A percentile compares a stretch with the other conserved stretches of the same genome.
Conservation (phyloP, 35 echinoderm and acorn worm genomes). For the Apostichopus californicus region DNA sequence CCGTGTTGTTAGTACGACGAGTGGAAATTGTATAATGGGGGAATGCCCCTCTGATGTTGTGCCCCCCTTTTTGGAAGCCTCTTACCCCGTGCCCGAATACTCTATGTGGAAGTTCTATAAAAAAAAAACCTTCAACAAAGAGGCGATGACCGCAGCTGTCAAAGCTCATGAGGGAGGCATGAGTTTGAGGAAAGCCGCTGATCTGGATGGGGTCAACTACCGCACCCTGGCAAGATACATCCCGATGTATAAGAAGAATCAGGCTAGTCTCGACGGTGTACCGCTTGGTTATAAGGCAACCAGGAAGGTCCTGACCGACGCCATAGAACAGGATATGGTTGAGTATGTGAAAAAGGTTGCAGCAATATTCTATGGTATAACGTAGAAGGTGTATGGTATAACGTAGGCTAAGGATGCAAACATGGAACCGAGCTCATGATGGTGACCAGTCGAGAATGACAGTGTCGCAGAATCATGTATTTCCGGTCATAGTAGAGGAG, state of each 20-base stretch:
- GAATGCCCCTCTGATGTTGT: too few species aligned
- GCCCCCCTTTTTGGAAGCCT: too few species aligned
- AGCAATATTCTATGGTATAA: conserved; percentile 18
- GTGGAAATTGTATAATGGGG: too few species aligned
- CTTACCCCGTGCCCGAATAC: too few species aligned
- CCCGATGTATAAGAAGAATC: neutral
- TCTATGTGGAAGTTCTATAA: too few species aligned
- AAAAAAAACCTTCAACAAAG: conserved; percentile 22
- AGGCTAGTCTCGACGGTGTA: conserved; percentile 4
- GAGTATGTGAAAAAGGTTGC: neutral
- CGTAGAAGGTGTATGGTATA: neutral
- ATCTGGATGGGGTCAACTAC: conserved; percentile 10
- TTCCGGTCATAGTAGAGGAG: too few species aligned
- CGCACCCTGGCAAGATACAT: neutral
- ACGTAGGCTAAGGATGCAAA: too few species aligned
- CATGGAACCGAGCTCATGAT: too few species aligned
- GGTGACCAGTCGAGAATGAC: too few species aligned
- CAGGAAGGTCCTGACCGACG: neutral
- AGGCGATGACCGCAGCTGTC: conserved; percentile 24
- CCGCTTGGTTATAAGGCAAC: neutral
- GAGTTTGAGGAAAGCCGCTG: conserved; percentile 15
- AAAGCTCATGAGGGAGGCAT: conserved; percentile 36
- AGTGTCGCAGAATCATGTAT: too few species aligned
- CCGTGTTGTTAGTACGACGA: too few species aligned
- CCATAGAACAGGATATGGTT: neutral